Base-by-base conservation (phyloP, 2,113 vertebrate genomes). In the Eupsittula cactorum region DNA sequence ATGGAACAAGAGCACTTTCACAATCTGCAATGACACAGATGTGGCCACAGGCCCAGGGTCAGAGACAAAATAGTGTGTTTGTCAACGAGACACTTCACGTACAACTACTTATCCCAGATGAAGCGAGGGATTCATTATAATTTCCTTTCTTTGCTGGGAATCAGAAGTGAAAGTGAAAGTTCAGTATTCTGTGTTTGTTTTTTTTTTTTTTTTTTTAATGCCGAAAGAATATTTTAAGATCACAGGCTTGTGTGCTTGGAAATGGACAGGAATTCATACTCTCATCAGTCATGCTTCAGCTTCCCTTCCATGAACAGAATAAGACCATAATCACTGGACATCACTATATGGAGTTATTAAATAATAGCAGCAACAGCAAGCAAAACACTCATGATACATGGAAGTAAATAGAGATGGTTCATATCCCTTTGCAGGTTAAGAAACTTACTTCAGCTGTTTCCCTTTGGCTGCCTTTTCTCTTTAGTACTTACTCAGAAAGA, bases 391-490 rank as follows among this genome's bases (percentile, higher is more conserved):
- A 13, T 35, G n/a, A 46, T 24, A 63, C 5, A 8, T 15, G 21
- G 28, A 77, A 84, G 13, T 87, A 88, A 83, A 52, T 64, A 33
- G 35, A 62, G 8, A 42, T 13, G 2, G 16, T 67, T 73, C 10
- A 53, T 79, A 69, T 86, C 27, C 39, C 6, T 55, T 78, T 70
- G 49, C 1, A 2, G 9, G 10, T 88, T 83, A 59, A 80, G 41
- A 82, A 93, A 42, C n/a, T 81, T 82, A 39, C 35, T 92, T 88
- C 20, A 73, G 16, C 47, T 69, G 7, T 73, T 93, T 79, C n/a
- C 24, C 16, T 79, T 79, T 82, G 42, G 8, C 49, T 91, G 31
- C 6, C 31, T 73, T 86, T 86, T 33, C 21, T 83, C 13, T 79
- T 60, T 28, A 84, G 18, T 0, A 0, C 57, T 82, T 65, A 64